A percentile compares a stretch with the other conserved stretches of the same genome.
These are phyloP conservation scores for Puma concolor DNA, from an alignment of 2,113 vertebrate genomes.

Conservation along the genomic window DNA sequence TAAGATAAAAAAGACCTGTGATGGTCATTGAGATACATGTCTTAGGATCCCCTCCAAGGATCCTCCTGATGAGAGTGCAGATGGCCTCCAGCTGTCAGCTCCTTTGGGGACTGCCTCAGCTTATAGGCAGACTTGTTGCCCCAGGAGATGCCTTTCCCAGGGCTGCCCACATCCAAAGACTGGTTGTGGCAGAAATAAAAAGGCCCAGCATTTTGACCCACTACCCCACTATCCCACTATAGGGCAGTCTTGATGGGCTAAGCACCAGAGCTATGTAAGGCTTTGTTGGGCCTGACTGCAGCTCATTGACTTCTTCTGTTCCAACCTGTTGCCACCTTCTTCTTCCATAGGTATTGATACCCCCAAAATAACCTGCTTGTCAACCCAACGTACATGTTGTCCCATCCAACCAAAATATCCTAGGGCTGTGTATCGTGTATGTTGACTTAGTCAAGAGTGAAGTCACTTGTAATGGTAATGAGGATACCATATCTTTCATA, in stretches of 20 bases:
- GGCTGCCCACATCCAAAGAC: not conserved
- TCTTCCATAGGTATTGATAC: not conserved
- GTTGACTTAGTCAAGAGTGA: not conserved
- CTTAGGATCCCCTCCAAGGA: not conserved
- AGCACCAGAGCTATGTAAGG: not conserved
- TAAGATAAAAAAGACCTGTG: not conserved
- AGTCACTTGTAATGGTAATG: not conserved
- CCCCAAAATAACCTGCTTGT: not conserved
- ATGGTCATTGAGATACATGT: not conserved
- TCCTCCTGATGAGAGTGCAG: not conserved
- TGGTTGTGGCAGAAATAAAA: not conserved
- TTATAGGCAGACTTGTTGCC: not conserved
- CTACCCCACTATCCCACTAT: not conserved
- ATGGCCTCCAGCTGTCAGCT: not conserved
- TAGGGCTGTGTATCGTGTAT: not conserved
- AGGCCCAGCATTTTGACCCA: not conserved
- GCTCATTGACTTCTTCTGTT: not conserved
- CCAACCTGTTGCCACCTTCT: not conserved
- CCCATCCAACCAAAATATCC: not conserved
- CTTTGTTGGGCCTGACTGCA: not conserved
- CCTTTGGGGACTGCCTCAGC: not conserved
- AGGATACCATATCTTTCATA: not conserved
- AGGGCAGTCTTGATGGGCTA: not conserved
- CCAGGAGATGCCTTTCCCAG: not conserved
- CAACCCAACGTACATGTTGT: not conserved